These are phyloP conservation scores for Xiphophorus couchianus DNA, from an alignment of 2,113 vertebrate species.

Conservation along the genomic window DNA sequence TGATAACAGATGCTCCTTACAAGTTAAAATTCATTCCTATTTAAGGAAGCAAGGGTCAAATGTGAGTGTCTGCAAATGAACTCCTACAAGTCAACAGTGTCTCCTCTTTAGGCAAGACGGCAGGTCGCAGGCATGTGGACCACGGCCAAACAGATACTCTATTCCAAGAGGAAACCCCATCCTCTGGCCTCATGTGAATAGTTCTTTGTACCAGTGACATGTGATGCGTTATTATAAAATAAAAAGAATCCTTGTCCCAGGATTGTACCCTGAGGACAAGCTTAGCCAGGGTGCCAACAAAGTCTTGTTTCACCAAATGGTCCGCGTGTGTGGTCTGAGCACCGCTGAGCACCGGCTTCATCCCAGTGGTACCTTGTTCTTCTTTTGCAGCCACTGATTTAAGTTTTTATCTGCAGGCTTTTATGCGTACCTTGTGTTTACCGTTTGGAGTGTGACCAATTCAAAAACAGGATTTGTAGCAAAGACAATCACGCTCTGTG, in stretches of 20 bases:
- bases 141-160: conserved; percentile 58
- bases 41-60: neutral
- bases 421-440: conserved; percentile 17
- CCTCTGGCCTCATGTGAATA: conserved; percentile 57
- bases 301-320: neutral
- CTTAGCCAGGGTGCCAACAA: conserved; percentile 1
- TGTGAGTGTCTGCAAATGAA: conserved; percentile 14
- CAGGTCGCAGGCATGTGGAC: conserved; percentile 41
- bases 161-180: conserved; percentile 73
- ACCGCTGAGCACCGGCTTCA: neutral
- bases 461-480: conserved; percentile 48
- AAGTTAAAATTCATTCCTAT: neutral
- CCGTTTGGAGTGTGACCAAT: conserved; percentile 27
- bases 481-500: conserved; percentile 21
- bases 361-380: neutral
- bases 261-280: conserved; percentile 19
- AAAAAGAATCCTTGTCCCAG: conserved; percentile 44
- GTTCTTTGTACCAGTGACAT: conserved; percentile 66
- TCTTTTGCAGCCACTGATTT: conserved; percentile 12
- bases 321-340: conserved; percentile 14
- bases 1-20: neutral
- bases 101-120: conserved; percentile 7
- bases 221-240: conserved; percentile 56
- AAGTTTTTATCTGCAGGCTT: conserved; percentile 23
- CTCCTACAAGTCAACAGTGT: conserved; percentile 13